Base-by-base conservation (phyloP, 2,888 invertebrate species). In the Eristalis arbustorum region DNA sequence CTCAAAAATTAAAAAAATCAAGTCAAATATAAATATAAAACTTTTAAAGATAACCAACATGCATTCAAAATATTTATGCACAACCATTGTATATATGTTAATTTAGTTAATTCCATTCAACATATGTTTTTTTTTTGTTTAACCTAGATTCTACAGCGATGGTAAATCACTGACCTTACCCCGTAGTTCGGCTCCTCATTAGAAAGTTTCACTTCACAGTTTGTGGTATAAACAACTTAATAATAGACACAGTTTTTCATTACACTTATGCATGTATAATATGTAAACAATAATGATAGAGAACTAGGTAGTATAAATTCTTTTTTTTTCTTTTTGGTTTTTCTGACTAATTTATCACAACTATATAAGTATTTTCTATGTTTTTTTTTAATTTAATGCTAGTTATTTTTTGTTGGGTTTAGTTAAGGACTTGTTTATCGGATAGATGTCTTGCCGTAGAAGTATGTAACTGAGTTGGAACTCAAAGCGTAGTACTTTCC, bases 401-500 rank as follows among this genome's bases (percentile, higher is more conserved):
- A 71, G 28, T 63, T 64, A 62, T 67, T 59, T 40, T 34, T 34
- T 61, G 34, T n/a, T 28, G 56, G 61, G 6, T 18, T 49, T 18
- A 49, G 49, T 49, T n/a, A 18, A 49, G 10, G 5, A 14, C 6
- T 64, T 49, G 59, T 5, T 80, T 68, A n/a, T 18, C 25, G 40
- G 72, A 71, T 67, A 79, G 75, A 75, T 64, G 37, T 68, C 18
- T 76, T 56, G 87, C 78, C 72, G 83, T 69, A 83, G 75, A 79
- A 79, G 49, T 49, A 18, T 18, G 66, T 74, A 64, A 72, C 74
- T 87, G 85, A 87, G 85, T 63, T 49, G 25, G 56, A 78, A 74
- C 83, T 71, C 85, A 87, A 87, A 87, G 85, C 85, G 85, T 87
- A 83, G 66, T 78, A 87, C 78, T 82, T 87, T 87, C 85, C 85